Percentiles rank a stretch among this genome's conserved stretches.
These are phyloP conservation scores for Drosophila macrospina DNA, from an alignment of 2,888 invertebrate species.

Conservation along the genomic window DNA sequence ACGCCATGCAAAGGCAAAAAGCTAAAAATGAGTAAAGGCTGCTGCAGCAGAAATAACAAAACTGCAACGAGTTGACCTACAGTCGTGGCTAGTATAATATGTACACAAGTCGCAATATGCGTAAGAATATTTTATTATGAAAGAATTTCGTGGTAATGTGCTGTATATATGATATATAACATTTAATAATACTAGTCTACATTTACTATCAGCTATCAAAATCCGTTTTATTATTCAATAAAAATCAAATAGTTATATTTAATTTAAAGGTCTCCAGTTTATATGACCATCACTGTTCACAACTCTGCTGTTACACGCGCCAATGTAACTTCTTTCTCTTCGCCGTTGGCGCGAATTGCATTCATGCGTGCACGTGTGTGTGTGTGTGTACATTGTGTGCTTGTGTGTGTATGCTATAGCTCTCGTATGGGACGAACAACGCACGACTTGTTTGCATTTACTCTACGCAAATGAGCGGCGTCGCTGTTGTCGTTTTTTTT, in stretches of 20 bases:
- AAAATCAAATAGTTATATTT: not conserved
- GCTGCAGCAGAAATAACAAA: slow-evolving; percentile 38
- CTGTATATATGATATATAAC: too few relatives aligned
- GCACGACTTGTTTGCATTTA: slow-evolving; percentile 75
- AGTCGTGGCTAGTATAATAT: slow-evolving; percentile 30
- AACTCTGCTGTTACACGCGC: slow-evolving; percentile 64
- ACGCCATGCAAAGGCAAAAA: slow-evolving; percentile 74
- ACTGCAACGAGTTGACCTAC: slow-evolving; percentile 47
- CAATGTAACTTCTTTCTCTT: slow-evolving; percentile 49
- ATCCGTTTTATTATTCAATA: too few relatives aligned
- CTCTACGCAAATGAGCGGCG: slow-evolving; percentile 78
- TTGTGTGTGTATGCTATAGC: slow-evolving; percentile 13
- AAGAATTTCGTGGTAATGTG: too few relatives aligned
- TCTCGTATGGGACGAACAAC: slow-evolving; percentile 53
- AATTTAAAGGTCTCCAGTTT: slow-evolving; percentile 2
- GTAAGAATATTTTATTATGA: too few relatives aligned
- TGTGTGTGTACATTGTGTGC: slow-evolving; percentile 20
- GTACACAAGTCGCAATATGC: not conserved
- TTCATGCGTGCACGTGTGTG: slow-evolving; percentile 64
- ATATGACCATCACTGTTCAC: slow-evolving; percentile 46
- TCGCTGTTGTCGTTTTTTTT: slow-evolving; percentile 53
- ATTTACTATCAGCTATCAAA: too few relatives aligned
- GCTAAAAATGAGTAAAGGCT: slow-evolving; percentile 78
- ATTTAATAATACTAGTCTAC: too few relatives aligned
- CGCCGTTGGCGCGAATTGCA: slow-evolving; percentile 58